Percentiles rank a stretch among this genome's conserved stretches.
Conservation (phyloP, 1,140 invertebrate species). For the Brachionus rotundiformis region DNA sequence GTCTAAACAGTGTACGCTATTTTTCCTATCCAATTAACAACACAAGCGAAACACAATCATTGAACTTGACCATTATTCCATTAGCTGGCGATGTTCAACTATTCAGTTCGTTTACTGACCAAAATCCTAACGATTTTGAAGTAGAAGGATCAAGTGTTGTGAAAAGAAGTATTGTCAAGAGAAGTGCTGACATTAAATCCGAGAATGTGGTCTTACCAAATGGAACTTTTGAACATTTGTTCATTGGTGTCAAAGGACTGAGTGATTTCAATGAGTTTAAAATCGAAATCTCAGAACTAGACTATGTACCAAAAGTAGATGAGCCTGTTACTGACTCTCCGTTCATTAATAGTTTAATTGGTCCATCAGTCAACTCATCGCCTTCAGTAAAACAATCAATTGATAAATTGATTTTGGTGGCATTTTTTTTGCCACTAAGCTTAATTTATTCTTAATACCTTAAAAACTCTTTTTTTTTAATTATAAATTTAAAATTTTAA, state of each 20-base stretch:
- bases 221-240: not conserved
- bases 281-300: not conserved
- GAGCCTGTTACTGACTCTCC: not conserved
- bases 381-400: not conserved
- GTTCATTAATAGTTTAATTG: too few species aligned
- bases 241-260: not conserved
- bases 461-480: not conserved
- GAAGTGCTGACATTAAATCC: not conserved
- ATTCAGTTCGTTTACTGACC: not conserved
- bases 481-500: too few species aligned
- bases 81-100: not conserved
- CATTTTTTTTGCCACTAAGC: not conserved
- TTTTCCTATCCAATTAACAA: slow-evolving; percentile 4
- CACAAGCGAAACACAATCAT: not conserved
- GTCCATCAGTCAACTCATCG: not conserved
- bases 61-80: not conserved
- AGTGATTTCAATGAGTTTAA: not conserved
- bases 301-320: not conserved
- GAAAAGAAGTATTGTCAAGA: too few species aligned
- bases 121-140: not conserved
- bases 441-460: not conserved
- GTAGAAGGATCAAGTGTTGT: not conserved
- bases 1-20: not conserved
- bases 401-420: not conserved
- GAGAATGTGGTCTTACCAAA: not conserved